A percentile compares a stretch with the other conserved stretches of the same genome.
phyloP scores from a whole-genome alignment of 2,797 vertebrate genomes.

The Sebastes dallii region DNA sequence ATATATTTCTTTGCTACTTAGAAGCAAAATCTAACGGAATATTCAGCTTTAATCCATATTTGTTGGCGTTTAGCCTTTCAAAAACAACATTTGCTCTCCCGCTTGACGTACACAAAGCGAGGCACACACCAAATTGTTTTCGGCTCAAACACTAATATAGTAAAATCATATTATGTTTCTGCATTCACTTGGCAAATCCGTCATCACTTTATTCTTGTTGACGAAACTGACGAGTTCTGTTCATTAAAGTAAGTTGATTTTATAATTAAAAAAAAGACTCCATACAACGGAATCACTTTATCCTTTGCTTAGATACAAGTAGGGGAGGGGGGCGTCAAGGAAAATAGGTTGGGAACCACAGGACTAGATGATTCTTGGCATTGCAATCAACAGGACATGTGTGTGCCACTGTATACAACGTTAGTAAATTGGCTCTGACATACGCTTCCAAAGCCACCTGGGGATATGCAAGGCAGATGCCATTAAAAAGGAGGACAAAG shows the following conservation, averaged over 20 bases:
- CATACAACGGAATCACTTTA: not conserved
- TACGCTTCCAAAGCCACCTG: slow-evolving; percentile 47
- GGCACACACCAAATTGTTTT: no score
- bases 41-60: no score
- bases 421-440: slow-evolving; percentile 35
- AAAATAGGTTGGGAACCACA: not conserved
- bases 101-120: no score
- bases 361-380: slow-evolving; percentile 11
- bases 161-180: no score
- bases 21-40: rapidly evolving
- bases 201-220: no score
- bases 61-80: no score
- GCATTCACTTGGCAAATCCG: no score
- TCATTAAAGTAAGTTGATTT: no score
- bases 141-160: no score
- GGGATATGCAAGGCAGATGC: slow-evolving; percentile 30
- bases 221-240: no score
- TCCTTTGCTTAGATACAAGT: not conserved
- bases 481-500: slow-evolving; percentile 58
- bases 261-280: not conserved
- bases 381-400: slow-evolving; percentile 25
- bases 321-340: no score
- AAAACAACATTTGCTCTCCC: rapidly evolving
- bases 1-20: no score
- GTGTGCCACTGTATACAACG: slow-evolving; percentile 21